These are phyloP conservation scores for Oligia strigilis DNA, from an alignment of 2,888 invertebrate genomes.

Conservation along the genomic window DNA sequence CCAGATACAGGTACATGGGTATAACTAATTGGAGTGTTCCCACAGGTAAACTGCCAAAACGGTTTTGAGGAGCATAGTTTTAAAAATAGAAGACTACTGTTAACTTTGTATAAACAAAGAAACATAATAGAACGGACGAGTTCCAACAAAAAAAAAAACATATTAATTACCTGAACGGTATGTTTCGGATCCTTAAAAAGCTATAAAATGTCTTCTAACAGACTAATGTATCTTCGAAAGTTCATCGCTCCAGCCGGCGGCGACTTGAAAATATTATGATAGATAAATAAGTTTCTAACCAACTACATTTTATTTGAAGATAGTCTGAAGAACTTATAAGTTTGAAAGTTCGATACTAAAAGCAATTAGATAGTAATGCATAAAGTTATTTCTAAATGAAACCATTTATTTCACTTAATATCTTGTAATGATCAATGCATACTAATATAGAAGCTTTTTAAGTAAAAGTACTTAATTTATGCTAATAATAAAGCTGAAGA, in stretches of 20 bases:
- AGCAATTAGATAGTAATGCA: slow-evolving; percentile 4
- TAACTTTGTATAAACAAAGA: too few species aligned
- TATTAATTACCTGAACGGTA: neutral
- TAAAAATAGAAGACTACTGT: too few species aligned
- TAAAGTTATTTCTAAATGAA: slow-evolving; percentile 13
- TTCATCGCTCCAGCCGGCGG: neutral
- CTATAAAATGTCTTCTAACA: neutral
- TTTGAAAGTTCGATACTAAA: slow-evolving; percentile 13
- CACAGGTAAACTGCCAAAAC: too few species aligned
- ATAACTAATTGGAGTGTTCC: too few species aligned
- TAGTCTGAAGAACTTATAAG: neutral
- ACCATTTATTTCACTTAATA: slow-evolving; percentile 6
- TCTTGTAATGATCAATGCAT: neutral
- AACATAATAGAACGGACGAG: too few species aligned
- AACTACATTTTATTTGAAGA: slow-evolving; percentile 19
- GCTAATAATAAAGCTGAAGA: too few species aligned
- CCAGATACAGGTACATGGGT: too few species aligned
- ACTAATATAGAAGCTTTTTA: neutral
- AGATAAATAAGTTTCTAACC: neutral
- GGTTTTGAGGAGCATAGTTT: too few species aligned
- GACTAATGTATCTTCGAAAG: neutral
- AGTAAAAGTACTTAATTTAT: neutral
- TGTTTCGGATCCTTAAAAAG: neutral
- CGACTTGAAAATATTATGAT: slow-evolving; percentile 2
- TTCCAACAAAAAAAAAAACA: too few species aligned